Percentiles rank a stretch among this genome's conserved stretches.
These are phyloP conservation scores for Thunnus thynnus DNA, from an alignment of 2,113 vertebrate species.

Conservation along the genomic window DNA sequence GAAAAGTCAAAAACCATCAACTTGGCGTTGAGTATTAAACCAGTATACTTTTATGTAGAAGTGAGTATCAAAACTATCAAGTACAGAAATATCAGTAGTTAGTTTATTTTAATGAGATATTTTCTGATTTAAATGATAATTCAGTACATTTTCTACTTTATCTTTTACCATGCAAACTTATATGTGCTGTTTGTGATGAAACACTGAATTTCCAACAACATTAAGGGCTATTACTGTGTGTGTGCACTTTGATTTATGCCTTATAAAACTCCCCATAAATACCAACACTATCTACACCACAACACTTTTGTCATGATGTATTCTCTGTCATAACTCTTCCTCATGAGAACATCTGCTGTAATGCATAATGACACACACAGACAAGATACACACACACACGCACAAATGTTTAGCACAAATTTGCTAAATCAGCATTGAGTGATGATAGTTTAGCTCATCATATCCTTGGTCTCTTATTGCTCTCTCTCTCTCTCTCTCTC, in stretches of 20 bases:
- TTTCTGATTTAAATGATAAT: too few species aligned
- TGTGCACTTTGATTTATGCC: background rate
- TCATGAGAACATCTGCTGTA: background rate
- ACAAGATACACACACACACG: background rate
- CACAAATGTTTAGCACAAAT: background rate
- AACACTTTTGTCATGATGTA: background rate
- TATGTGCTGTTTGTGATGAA: too few species aligned
- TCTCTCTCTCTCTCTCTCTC: background rate
- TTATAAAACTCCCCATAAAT: background rate
- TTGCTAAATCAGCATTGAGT: conserved; percentile 18
- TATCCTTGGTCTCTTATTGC: conserved; percentile 37
- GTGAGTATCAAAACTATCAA: too few species aligned
- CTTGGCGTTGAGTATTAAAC: background rate
- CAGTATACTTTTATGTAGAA: background rate
- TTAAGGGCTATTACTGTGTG: too few species aligned
- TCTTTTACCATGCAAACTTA: too few species aligned
- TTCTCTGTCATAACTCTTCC: background rate
- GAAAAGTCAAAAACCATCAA: background rate
- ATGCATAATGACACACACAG: background rate
- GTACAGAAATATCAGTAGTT: too few species aligned
- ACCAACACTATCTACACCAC: background rate
- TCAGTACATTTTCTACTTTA: too few species aligned
- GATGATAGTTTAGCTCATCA: conserved; percentile 35
- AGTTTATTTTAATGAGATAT: too few species aligned
- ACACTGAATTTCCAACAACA: too few species aligned